Conservation (phyloP, 2,797 vertebrate genomes). For the Muscicapa striata region DNA sequence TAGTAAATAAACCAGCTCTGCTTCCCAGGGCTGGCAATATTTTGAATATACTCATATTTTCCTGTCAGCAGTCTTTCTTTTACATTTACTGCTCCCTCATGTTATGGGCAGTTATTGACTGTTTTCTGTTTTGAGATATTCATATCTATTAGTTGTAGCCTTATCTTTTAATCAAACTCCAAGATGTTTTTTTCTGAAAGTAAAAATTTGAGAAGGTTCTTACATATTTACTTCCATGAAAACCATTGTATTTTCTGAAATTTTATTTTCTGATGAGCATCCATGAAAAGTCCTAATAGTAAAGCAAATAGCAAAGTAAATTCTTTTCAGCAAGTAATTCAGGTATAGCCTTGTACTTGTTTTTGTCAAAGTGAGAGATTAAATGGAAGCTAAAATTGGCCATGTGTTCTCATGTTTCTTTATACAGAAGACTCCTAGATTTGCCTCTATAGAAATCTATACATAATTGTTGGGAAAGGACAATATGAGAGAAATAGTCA, state of each 20-base stretch:
- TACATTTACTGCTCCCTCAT: background rate
- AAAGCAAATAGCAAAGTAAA: background rate
- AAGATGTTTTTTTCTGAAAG: background rate
- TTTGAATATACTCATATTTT: background rate
- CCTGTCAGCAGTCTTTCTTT: background rate
- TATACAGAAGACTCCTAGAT: background rate
- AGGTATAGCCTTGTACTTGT: background rate
- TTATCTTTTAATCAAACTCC: background rate
- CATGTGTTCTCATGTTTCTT: background rate
- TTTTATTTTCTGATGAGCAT: background rate
- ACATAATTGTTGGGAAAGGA: background rate
- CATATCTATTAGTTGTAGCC: background rate
- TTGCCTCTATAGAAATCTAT: background rate
- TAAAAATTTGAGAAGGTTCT: background rate
- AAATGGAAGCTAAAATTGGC: conserved; percentile 11
- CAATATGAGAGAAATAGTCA: background rate
- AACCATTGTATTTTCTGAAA: background rate
- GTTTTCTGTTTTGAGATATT: background rate
- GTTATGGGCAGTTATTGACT: background rate
- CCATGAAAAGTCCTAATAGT: background rate
- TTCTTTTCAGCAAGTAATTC: background rate
- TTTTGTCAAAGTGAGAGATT: background rate
- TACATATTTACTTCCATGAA: background rate
- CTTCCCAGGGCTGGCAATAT: background rate
- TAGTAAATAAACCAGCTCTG: background rate